These are phyloP conservation scores for Odocoileus virginianus DNA, from an alignment of 2,113 vertebrate species.

Conservation along the genomic window DNA sequence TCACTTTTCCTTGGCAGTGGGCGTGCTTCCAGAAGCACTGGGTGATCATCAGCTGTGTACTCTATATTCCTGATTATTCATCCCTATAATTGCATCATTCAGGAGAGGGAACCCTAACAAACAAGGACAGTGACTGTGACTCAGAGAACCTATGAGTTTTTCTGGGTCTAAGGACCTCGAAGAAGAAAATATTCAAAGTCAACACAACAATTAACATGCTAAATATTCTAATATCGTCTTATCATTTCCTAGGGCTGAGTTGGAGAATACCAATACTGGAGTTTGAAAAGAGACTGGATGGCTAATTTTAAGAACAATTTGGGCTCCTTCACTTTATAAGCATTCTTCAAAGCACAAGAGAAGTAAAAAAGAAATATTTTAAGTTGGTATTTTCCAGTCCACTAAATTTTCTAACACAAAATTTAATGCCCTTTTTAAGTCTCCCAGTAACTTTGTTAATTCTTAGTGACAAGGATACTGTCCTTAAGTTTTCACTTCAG, in stretches of 20 bases:
- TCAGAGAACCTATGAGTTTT: not conserved
- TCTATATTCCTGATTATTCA: not conserved
- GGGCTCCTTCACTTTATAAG: not conserved
- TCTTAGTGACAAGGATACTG: not conserved
- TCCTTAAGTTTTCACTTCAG: not conserved
- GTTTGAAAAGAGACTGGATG: not conserved
- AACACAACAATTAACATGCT: not conserved
- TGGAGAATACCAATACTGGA: not conserved
- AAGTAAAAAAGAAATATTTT: not conserved
- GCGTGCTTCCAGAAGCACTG: not conserved
- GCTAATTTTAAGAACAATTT: not conserved
- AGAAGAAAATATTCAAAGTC: not conserved
- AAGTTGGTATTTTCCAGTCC: not conserved
- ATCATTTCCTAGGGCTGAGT: not conserved
- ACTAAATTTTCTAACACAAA: not conserved
- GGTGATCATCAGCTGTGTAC: not conserved
- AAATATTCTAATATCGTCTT: not conserved
- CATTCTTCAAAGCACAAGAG: not conserved
- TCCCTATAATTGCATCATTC: too few relatives aligned
- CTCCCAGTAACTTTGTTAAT: not conserved
- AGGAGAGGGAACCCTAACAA: fast-evolving
- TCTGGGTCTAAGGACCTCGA: not conserved
- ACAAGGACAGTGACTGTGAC: not conserved
- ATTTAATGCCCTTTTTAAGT: not conserved
- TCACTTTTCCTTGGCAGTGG: not conserved